Evolutionary conservation across 2,888 invertebrate species (phyloP).

Genomic region (Lissocephala sabroskyi): DNA sequence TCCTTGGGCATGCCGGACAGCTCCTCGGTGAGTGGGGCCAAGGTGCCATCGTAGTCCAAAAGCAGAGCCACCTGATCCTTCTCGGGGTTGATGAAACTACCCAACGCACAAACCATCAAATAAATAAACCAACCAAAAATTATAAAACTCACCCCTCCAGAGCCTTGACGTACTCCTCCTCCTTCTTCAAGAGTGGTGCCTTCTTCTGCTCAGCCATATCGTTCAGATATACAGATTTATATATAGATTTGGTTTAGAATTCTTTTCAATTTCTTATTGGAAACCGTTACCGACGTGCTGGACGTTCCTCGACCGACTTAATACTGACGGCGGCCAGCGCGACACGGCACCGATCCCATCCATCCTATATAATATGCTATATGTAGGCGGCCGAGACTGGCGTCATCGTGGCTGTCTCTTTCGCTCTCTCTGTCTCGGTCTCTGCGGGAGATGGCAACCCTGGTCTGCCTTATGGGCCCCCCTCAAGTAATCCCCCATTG

Average conservation of each 20-base stretch:
- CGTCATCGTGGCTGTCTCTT: slow-evolving; percentile 1
- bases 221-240: slow-evolving; percentile 13
- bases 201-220: slow-evolving; percentile 72
- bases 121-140: too few species aligned
- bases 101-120: slow-evolving; percentile 4
- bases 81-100: slow-evolving; percentile 75
- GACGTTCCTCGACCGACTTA: slow-evolving; percentile 64
- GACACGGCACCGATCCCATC: slow-evolving; percentile 18
- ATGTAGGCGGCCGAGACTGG: too few species aligned
- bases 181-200: slow-evolving; percentile 70
- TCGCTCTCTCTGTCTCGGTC: slow-evolving; percentile 11
- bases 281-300: slow-evolving; percentile 60
- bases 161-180: slow-evolving; percentile 70
- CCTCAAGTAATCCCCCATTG: slow-evolving; percentile 53
- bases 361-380: slow-evolving; percentile 31
- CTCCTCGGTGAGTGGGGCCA: slow-evolving; percentile 83
- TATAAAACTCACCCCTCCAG: slow-evolving; percentile 70
- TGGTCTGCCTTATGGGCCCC: slow-evolving; percentile 21
- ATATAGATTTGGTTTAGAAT: slow-evolving; percentile 6
- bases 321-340: slow-evolving; percentile 52
- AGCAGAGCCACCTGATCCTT: slow-evolving; percentile 79
- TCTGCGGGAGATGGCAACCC: slow-evolving; percentile 34
- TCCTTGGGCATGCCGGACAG: slow-evolving; percentile 77
- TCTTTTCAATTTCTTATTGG: slow-evolving; percentile 20
- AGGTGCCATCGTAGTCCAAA: slow-evolving; percentile 83